These are phyloP conservation scores for Galendromus occidentalis DNA, from an alignment of 1,140 invertebrate species.

Conservation along the genomic window DNA sequence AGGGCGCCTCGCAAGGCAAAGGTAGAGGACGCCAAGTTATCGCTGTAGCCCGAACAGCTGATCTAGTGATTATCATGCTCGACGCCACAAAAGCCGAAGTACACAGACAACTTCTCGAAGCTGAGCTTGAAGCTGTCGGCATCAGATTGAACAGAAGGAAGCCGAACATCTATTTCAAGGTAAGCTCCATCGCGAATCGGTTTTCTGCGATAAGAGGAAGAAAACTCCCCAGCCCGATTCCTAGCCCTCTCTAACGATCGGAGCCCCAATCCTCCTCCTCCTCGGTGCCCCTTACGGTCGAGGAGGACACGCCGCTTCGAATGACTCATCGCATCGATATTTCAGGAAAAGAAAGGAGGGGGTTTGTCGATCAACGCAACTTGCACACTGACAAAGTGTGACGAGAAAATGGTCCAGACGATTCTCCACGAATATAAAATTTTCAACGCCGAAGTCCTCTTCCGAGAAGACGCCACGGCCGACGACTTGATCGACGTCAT, in stretches of 20 bases:
- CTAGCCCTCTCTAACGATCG: no score
- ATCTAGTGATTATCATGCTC: conserved; percentile 94
- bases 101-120: conserved; percentile 64
- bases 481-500: conserved; percentile 99
- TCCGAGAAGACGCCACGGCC: conserved; percentile 80
- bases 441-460: conserved; percentile 90
- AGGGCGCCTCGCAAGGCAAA: conserved; percentile 71
- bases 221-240: not conserved
- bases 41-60: conserved; percentile 84
- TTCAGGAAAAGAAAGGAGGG: conserved; percentile 76
- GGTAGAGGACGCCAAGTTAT: conserved; percentile 39
- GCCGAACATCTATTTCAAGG: conserved; percentile 96
- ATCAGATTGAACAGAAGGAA: conserved; percentile 80
- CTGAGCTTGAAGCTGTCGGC: conserved; percentile 85
- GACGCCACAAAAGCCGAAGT: conserved; percentile 93
- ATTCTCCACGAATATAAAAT: conserved; percentile 89
- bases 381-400: conserved; percentile 71
- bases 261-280: no score
- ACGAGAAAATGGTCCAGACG: conserved; percentile 94
- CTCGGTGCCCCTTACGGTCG: no score
- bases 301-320: not conserved
- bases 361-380: conserved; percentile 98
- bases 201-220: no score
- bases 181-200: conserved; percentile 27
- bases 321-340: conserved; percentile 18